These are phyloP conservation scores for Nymphicus hollandicus DNA, from an alignment of 2,113 vertebrate species.

Conservation along the genomic window DNA sequence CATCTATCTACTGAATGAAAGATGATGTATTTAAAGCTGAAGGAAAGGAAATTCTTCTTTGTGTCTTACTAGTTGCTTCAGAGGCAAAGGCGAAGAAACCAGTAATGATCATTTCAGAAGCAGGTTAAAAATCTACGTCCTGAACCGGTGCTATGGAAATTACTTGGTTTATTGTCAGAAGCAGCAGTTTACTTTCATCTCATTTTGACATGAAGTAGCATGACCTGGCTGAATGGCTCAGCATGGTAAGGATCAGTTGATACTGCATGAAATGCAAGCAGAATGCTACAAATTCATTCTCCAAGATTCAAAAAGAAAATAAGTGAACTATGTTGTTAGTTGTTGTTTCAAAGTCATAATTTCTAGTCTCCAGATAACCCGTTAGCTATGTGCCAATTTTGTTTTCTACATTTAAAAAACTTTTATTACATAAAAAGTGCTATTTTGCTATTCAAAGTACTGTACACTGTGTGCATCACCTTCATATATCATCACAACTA, in stretches of 20 bases:
- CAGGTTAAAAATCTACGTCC: neutral
- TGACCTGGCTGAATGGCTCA: neutral
- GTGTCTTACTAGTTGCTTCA: neutral
- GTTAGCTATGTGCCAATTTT: neutral
- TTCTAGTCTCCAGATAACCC: neutral
- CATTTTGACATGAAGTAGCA: neutral
- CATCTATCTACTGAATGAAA: neutral
- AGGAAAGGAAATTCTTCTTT: neutral
- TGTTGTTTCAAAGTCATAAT: neutral
- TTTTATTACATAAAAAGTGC: neutral
- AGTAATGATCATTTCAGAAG: neutral
- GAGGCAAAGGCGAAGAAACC: neutral
- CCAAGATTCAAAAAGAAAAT: neutral
- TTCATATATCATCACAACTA: neutral
- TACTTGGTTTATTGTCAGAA: neutral
- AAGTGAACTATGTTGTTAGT: neutral
- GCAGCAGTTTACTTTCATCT: neutral
- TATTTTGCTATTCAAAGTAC: neutral
- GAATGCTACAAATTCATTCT: neutral
- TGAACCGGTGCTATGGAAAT: neutral
- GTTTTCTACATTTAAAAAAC: neutral
- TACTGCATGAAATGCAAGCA: neutral
- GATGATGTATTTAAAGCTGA: neutral
- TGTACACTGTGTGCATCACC: accelerated
- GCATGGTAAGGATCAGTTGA: neutral